Base-by-base conservation (phyloP, 2,113 vertebrate species). In the Chelonoidis abingdonii region DNA sequence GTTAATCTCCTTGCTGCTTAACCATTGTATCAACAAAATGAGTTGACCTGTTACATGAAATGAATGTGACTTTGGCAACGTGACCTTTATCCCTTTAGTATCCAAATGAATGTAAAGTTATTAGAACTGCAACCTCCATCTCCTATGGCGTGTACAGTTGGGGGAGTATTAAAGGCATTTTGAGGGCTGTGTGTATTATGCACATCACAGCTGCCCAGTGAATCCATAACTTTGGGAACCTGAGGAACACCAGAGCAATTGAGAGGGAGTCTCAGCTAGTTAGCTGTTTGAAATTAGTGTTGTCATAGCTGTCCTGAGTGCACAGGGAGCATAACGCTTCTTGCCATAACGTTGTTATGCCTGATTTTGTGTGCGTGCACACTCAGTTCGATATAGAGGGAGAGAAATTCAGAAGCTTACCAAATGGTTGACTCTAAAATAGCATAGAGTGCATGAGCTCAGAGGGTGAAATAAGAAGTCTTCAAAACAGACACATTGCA, bases 291-390 rank as follows among this genome's bases (percentile, higher is more conserved):
- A 85, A 88, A 96, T 41, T 14, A 65, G 53, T 1, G 24, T 89
- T 96, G 86, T 90, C 93, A 90, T 87, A 95, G 95, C 93, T 97
- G 25, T 95, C 5, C 21, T 93, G 72, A 87, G 86, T 0, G n/a
- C 0, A 1, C 84, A 0, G 17, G 90, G 89, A 90, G 90, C 89
- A 57, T 41, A 78, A 31, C 0, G 0, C 96, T 80, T 83, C 90
- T 65, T 10, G 5, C 94, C 89, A 80, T 59, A 8, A 85, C 81
- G 83, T 41, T 57, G 83, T n/a, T 79, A 87, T 86, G 54, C 8
- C 59, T 92, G 96, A 4, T 44, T 44, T 54, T 19, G 47, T 50
- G 92, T 47, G 35, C 22, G 65, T 8, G 10, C 35, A 9, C 88
- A 83, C 89, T 91, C 4, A 2, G 89, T 93, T 92, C 2, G 0